phyloP scores from a whole-genome alignment of 2,888 invertebrate species.

The Rotaria sp. region DNA sequence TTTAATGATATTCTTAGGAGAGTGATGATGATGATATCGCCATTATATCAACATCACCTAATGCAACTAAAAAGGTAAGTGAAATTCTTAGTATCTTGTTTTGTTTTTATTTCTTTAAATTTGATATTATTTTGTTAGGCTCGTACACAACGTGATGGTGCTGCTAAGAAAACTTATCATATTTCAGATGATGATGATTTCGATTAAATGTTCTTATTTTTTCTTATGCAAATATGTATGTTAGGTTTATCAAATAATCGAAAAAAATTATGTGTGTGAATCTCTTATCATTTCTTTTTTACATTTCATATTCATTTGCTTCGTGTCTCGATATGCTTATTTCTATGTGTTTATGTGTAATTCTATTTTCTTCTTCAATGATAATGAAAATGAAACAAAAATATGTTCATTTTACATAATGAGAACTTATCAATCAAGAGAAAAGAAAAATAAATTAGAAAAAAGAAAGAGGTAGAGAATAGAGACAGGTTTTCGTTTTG shows the following conservation, averaged over 20 bases:
- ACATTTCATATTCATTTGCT: not conserved
- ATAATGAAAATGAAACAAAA: not conserved
- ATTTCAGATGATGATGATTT: not conserved
- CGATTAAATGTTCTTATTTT: not conserved
- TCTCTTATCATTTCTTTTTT: not conserved
- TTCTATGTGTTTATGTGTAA: not conserved
- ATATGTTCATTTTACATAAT: not conserved
- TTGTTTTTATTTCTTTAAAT: not conserved
- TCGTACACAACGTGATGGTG: not conserved
- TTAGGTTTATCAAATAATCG: not conserved
- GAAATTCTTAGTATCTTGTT: not conserved
- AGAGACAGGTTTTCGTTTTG: not conserved
- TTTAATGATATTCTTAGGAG: not conserved
- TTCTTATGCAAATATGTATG: not conserved
- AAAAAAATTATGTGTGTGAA: not conserved
- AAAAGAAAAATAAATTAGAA: not conserved
- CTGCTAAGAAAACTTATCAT: not conserved
- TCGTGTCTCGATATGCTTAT: not conserved
- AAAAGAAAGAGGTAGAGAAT: not conserved
- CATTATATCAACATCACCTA: not conserved
- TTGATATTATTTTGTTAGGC: not conserved
- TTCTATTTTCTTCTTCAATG: not conserved
- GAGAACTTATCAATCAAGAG: not conserved
- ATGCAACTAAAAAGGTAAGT: not conserved
- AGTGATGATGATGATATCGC: conserved; percentile 23